Evolutionary conservation across 2,888 invertebrate genomes (phyloP).

Genomic region (Amphipyra tragopoginis): DNA sequence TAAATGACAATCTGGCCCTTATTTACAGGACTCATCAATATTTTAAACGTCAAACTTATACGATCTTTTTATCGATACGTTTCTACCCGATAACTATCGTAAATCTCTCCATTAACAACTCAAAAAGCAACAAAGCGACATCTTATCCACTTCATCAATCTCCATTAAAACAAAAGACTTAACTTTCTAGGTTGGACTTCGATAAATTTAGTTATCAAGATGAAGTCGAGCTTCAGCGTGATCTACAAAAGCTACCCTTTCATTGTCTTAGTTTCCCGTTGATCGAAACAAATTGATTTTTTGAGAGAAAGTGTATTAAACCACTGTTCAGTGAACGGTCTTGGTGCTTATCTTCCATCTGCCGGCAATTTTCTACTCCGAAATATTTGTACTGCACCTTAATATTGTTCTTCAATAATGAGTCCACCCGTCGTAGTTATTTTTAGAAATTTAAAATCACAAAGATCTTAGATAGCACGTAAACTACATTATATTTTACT

Average conservation of each 20-base stretch:
- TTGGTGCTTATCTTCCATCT: conserved; percentile 52
- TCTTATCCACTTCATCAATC: conserved; percentile 66
- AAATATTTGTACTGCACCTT: conserved; percentile 15
- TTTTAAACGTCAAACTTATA: not conserved
- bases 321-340: conserved; percentile 68
- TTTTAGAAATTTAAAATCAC: conserved; percentile 20
- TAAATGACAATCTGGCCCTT: too few relatives aligned
- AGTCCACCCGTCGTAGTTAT: conserved; percentile 22
- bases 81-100: conserved; percentile 1
- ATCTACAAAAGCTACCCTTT: conserved; percentile 68
- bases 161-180: conserved; percentile 73
- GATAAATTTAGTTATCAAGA: conserved; percentile 80
- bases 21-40: too few relatives aligned
- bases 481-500: conserved; percentile 9
- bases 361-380: conserved; percentile 19
- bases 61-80: not conserved
- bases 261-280: conserved; percentile 69
- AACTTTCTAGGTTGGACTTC: conserved; percentile 70
- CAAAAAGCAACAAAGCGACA: conserved; percentile 50
- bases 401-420: conserved; percentile 24
- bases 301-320: conserved; percentile 77
- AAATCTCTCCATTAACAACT: conserved; percentile 19
- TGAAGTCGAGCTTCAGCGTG: conserved; percentile 60
- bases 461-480: conserved; percentile 31
- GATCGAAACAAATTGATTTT: conserved; percentile 76